Percentiles rank a stretch among this genome's conserved stretches.
phyloP scores from a whole-genome alignment of 2,888 invertebrate species.

The Abscondita cerata region DNA sequence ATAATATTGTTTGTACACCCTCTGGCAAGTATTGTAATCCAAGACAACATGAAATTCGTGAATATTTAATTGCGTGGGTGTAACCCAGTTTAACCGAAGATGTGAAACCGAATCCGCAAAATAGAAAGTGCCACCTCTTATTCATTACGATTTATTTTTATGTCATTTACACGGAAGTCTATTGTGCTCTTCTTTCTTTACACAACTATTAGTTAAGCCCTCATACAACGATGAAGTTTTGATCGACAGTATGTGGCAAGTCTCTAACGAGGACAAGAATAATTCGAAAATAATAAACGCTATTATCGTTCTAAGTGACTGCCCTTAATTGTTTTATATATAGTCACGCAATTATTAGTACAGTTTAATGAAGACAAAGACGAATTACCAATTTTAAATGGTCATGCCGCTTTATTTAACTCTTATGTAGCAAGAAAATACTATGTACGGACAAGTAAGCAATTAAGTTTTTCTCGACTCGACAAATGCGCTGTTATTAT shows the following conservation, averaged over 20 bases:
- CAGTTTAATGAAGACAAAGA: no score
- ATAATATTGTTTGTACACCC: constrained; percentile 12
- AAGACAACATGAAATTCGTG: constrained; percentile 39
- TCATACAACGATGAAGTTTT: background rate
- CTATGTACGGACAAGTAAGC: no score
- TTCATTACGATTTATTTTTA: constrained; percentile 43
- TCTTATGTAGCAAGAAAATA: no score
- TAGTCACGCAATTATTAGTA: constrained; percentile 3
- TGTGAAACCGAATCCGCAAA: constrained; percentile 43
- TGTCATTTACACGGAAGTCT: constrained; percentile 39
- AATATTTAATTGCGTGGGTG: constrained; percentile 40
- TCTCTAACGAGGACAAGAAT: background rate
- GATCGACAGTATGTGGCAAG: background rate
- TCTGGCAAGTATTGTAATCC: constrained; percentile 27
- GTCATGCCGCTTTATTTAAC: no score
- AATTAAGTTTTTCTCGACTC: no score
- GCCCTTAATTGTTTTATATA: background rate
- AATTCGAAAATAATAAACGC: constrained; percentile 24
- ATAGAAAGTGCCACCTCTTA: constrained; percentile 48
- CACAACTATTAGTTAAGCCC: background rate
- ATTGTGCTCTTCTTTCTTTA: constrained; percentile 17
- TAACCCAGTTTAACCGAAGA: constrained; percentile 42
- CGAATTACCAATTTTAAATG: no score
- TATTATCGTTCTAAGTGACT: background rate
- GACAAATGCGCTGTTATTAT: background rate